A percentile compares a stretch with the other conserved stretches of the same genome.
Evolutionary conservation across 2,797 vertebrate genomes (phyloP).

Genomic region (Steatocranus sp.): DNA sequence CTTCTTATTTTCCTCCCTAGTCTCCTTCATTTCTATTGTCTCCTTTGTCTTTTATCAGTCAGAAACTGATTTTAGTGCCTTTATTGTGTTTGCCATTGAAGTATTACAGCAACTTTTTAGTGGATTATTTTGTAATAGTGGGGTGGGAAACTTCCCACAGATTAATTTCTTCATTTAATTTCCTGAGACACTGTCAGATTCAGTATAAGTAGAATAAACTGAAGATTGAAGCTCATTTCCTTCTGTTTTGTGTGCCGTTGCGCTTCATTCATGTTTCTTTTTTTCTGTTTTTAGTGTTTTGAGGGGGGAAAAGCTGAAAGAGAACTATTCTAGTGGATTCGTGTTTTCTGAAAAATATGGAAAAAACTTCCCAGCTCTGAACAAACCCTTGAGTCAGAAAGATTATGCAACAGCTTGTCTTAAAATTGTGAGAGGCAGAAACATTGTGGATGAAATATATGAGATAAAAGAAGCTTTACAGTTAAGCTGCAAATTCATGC

Average conservation of each 20-base stretch:
- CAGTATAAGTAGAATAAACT: not conserved
- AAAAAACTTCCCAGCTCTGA: not conserved
- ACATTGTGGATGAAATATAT: not conserved
- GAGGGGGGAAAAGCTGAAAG: not conserved
- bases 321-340: not conserved
- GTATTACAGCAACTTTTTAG: not conserved
- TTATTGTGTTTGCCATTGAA: not conserved
- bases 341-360: not conserved
- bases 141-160: fast-evolving
- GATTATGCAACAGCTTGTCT: not conserved
- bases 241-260: not conserved
- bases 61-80: not conserved
- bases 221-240: not conserved
- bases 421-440: not conserved
- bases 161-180: not conserved
- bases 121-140: too few relatives aligned
- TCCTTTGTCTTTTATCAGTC: not conserved
- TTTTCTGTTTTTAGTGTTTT: not conserved
- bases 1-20: not conserved
- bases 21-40: fast-evolving
- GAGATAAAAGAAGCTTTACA: fast-evolving
- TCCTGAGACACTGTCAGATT: not conserved
- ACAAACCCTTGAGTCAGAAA: not conserved
- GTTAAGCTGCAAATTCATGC: not conserved
- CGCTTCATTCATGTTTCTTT: not conserved